Base-by-base conservation (phyloP, 2,113 vertebrate genomes). In the Campylomormyrus tamandua region DNA sequence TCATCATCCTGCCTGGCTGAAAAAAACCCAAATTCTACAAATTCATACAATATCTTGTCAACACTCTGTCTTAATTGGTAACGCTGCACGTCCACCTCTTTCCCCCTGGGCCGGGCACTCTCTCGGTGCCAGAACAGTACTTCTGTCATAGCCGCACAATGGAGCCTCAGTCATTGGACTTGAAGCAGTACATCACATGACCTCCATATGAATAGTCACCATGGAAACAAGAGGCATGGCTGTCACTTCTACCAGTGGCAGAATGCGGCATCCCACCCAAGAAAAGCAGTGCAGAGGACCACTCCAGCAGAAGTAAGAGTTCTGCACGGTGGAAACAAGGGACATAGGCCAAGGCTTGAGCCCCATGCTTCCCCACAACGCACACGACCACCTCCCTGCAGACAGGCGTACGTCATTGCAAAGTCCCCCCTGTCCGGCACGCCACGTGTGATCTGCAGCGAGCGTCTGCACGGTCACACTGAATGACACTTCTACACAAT, bases 191-290 rank as follows among this genome's bases (percentile, higher is more conserved):
- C 84, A 80, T 87, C 89, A 83, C 52, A 58, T 70, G 83, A 87
- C 48, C 58, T 11, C 85, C 45, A 45, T 27, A 77, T 49, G 87
- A 31, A 87, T 13, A 70, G 85, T 89, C 42, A 11, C 85, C 85
- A 87, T 87, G 89, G 89, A 62, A 58, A 87, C 85, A 15, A 53
- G 89, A 35, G 50, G 74, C 70, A 89, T 52, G 21, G 45, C 24
- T 66, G 83, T 42, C 83, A 70, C 83, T 50, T 86, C 17, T 35
- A n/a, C 21, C 84, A 87, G 88, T 17, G 17, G 70, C 27, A 80
- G n/a, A 89, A 77, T 42, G 49, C 35, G 39, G 49, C 19, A 27
- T 49, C 27, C 46, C 42, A 66, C 24, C 24, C 42, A 87, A 87
- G 49, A 84, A 48, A 45, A 84, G 42, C 80, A 83, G 80, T 4